phyloP scores from a whole-genome alignment of 2,888 invertebrate species.

The Sinopyrophorus schimmeli region DNA sequence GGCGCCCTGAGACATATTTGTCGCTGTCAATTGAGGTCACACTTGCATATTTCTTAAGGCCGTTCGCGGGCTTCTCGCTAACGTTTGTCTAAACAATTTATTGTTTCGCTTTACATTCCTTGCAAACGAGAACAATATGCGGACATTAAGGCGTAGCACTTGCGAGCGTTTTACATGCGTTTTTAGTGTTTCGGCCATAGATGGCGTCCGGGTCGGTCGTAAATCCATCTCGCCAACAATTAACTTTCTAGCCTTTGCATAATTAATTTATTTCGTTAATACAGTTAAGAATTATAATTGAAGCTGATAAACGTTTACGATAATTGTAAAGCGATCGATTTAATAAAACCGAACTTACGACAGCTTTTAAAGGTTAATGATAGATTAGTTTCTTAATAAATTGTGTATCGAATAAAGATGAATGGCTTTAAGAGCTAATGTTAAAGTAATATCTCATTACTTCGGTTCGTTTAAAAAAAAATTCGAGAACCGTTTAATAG shows the following conservation, averaged over 20 bases:
- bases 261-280: no score
- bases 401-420: constrained; percentile 17
- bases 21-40: constrained; percentile 44
- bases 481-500: not conserved
- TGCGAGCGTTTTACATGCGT: no score
- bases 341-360: constrained; percentile 11
- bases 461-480: not conserved
- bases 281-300: constrained; percentile 18
- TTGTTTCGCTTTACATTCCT: constrained; percentile 10
- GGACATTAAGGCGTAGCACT: no score
- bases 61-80: constrained; percentile 28
- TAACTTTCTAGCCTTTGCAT: no score
- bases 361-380: constrained; percentile 10
- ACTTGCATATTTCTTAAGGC: constrained; percentile 44
- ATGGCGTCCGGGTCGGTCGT: no score
- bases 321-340: constrained; percentile 15
- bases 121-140: constrained; percentile 11
- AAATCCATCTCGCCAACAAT: no score
- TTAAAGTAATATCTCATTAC: constrained; percentile 19
- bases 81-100: constrained; percentile 21
- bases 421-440: constrained; percentile 15
- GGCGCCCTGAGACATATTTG: constrained; percentile 38
- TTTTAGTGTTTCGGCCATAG: no score
- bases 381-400: constrained; percentile 20
- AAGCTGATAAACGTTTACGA: constrained; percentile 7